phyloP scores from a whole-genome alignment of 92 coral and sea anemone genomes.

The Diadumene lineata region DNA sequence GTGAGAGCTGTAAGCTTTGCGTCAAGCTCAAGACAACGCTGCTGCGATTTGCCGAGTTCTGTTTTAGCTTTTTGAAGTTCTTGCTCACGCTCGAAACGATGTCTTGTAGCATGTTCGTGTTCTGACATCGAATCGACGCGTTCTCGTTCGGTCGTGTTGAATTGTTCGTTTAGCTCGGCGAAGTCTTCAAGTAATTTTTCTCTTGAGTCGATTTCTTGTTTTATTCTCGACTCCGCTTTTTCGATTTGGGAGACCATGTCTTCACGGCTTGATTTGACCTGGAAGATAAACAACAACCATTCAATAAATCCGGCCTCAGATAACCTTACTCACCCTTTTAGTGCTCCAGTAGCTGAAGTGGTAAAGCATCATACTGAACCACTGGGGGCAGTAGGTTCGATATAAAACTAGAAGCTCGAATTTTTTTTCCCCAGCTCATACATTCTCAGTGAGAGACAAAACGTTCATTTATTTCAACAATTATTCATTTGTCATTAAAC shows the following conservation, averaged over 20 bases:
- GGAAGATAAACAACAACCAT: neutral
- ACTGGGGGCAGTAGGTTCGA: too few species aligned
- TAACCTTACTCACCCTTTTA: too few species aligned
- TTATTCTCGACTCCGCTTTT: slow-evolving; percentile 39
- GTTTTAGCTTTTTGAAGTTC: slow-evolving; percentile 70
- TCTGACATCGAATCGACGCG: slow-evolving; percentile 56
- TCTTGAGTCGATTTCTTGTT: slow-evolving; percentile 60
- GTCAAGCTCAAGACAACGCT: slow-evolving; percentile 82
- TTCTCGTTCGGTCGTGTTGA: slow-evolving; percentile 63
- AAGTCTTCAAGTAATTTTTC: slow-evolving; percentile 59
- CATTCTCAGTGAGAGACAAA: too few species aligned
- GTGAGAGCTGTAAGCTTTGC: slow-evolving; percentile 63
- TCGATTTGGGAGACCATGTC: slow-evolving; percentile 56
- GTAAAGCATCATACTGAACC: too few species aligned
- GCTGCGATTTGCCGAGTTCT: slow-evolving; percentile 80
- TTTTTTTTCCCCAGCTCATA: too few species aligned
- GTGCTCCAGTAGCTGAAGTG: too few species aligned
- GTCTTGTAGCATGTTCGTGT: slow-evolving; percentile 52
- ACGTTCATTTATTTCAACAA: too few species aligned
- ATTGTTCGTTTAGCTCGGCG: slow-evolving; percentile 59
- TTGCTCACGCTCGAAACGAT: slow-evolving; percentile 58
- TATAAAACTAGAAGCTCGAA: too few species aligned
- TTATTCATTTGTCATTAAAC: too few species aligned
- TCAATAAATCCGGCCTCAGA: too few species aligned
- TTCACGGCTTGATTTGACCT: slow-evolving; percentile 87